phyloP scores from a whole-genome alignment of 2,888 invertebrate genomes.

The Luperina testacea region DNA sequence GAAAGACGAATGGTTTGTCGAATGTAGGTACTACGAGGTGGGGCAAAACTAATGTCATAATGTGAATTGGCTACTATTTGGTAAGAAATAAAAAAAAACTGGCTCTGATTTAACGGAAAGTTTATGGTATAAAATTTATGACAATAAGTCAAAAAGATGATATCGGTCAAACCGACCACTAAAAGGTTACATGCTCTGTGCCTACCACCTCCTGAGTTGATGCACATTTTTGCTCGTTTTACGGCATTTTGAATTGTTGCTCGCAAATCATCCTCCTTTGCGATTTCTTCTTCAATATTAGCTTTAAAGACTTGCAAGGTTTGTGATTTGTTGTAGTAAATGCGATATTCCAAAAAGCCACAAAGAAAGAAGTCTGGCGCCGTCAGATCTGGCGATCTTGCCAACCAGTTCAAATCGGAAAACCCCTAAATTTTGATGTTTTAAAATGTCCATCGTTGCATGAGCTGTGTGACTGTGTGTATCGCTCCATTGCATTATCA shows the following conservation, averaged over 20 bases:
- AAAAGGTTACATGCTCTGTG: no score
- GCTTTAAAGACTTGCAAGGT: neutral
- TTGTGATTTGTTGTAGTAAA: neutral
- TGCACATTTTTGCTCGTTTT: neutral
- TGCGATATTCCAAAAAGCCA: no score
- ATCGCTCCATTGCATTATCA: no score
- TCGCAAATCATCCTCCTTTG: no score
- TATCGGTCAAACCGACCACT: neutral
- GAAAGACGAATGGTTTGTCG: neutral
- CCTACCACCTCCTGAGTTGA: neutral
- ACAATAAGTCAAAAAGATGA: no score
- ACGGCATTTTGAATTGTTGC: neutral
- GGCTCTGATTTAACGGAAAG: neutral
- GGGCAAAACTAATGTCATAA: neutral
- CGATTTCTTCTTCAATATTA: neutral
- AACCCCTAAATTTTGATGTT: neutral
- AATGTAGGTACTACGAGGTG: neutral
- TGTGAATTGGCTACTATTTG: neutral
- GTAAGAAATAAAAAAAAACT: neutral
- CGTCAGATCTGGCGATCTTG: no score
- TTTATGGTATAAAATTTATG: neutral
- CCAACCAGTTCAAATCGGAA: neutral
- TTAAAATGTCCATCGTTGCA: neutral
- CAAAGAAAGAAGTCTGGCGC: no score
- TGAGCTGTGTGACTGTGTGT: neutral